Conservation (phyloP, 2,797 vertebrate species). For the Silurus lanzhouensis region DNA sequence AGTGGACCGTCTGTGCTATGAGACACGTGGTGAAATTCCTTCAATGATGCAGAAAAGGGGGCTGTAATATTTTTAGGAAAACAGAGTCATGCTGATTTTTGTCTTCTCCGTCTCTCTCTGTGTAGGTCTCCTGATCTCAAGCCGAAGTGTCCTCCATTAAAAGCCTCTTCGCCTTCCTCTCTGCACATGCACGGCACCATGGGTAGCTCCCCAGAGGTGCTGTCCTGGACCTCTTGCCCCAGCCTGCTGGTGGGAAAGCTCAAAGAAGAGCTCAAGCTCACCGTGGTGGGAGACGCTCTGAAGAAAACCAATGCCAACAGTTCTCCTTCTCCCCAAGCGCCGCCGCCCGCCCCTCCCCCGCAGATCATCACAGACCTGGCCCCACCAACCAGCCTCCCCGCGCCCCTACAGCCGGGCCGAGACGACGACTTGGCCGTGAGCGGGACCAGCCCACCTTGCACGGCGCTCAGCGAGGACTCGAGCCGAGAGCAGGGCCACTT, state of each 20-base stretch:
- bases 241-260: slow-evolving; percentile 82
- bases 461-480: slow-evolving; percentile 88
- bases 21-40: background rate
- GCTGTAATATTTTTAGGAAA: background rate
- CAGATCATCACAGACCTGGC: slow-evolving; percentile 78
- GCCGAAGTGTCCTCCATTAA: slow-evolving; percentile 59
- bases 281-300: slow-evolving; percentile 71
- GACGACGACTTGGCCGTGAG: slow-evolving; percentile 77
- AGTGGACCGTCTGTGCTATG: background rate
- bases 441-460: slow-evolving; percentile 77
- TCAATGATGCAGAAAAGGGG: background rate
- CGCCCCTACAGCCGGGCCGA: slow-evolving; percentile 70
- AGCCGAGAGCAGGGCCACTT: slow-evolving; percentile 86
- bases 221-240: slow-evolving; percentile 89
- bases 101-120: background rate
- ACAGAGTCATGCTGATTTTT: background rate
- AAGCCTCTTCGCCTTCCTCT: slow-evolving; percentile 21
- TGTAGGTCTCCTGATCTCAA: slow-evolving; percentile 61
- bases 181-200: slow-evolving; percentile 88
- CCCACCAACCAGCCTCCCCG: slow-evolving; percentile 69
- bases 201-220: slow-evolving; percentile 93
- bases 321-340: slow-evolving; percentile 60
- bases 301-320: slow-evolving; percentile 74
- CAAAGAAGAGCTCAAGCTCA: slow-evolving; percentile 85
- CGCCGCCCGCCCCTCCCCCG: slow-evolving; percentile 62